Base-by-base conservation (phyloP, 2,113 vertebrate species). In the Butastur rufipennis region DNA sequence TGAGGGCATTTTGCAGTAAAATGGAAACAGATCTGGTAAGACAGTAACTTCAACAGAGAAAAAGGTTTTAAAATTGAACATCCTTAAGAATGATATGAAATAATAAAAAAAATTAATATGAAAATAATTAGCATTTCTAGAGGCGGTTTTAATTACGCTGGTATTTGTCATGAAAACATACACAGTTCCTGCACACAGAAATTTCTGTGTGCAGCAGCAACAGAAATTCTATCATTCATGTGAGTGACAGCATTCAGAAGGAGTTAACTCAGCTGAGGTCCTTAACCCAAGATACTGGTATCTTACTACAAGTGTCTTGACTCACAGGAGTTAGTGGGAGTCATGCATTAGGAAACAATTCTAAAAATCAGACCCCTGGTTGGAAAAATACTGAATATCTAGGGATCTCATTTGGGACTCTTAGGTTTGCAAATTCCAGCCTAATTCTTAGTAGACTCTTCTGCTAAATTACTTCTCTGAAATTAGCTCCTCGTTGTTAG, bases 111-210 rank as follows among this genome's bases (percentile, higher is more conserved):
- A 3, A 1, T 50, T 23, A 26, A 36, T 27, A 52, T 11, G n/a
- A 73, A 68, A 68, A 23, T 12, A 48, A 27, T n/a, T 43, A 58
- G 12, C 9, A 65, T 85, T 88, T 85, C 40, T 73, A 56, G 34
- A 70, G 8, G 16, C 20, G 10, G 2, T 36, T 88, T 78, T 74
- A 78, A 36, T 62, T 67, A 59, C 47, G 43, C 19, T 36, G 16
- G 21, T 36, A n/a, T 65, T 82, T 58, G 13, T n/a, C 17, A 66
- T 27, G 40, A 71, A 78, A 81, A 55, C 19, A 66, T 66, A 48
- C 12, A 34, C 3, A 40, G 14, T 36, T 63, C 14, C 22, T 53
- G 22, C 0, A 1, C n/a, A 55, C 29, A 70, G 40, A 55, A 32
- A 63, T 65, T 70, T 48, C 58, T 38, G 19, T 61, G 45, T 13